phyloP scores from a whole-genome alignment of 2,113 vertebrate genomes.

The Deroptyus accipitrinus region DNA sequence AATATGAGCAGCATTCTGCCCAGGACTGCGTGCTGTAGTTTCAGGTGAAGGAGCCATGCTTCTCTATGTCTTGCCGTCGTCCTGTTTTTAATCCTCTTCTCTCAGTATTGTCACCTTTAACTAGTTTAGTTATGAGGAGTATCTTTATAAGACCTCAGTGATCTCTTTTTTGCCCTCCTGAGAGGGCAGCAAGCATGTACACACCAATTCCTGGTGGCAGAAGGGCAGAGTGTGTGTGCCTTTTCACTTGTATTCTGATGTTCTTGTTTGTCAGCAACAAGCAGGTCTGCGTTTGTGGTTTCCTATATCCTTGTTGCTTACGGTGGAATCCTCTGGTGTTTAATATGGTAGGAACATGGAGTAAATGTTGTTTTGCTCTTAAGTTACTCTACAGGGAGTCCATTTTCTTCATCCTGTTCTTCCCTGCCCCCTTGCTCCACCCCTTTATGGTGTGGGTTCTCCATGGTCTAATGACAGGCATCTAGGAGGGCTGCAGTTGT shows the following conservation, averaged over 20 bases:
- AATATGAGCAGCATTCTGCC: not conserved
- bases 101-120: not conserved
- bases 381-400: not conserved
- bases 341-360: not conserved
- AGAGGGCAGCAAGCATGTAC: not conserved
- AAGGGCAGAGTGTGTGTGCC: not conserved
- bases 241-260: not conserved
- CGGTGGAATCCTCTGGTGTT: not conserved
- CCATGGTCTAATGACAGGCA: not conserved
- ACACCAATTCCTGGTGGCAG: not conserved
- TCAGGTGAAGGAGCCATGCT: not conserved
- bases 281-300: not conserved
- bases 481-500: not conserved
- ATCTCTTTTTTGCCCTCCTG: not conserved
- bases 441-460: rapidly evolving
- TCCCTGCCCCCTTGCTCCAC: not conserved
- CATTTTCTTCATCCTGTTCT: not conserved
- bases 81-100: not conserved
- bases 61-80: not conserved
- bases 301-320: not conserved
- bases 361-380: not conserved
- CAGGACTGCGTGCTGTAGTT: not conserved
- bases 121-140: not conserved
- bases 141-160: not conserved
- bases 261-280: not conserved